phyloP scores from a whole-genome alignment of 2,113 vertebrate species.

The Grus americana region DNA sequence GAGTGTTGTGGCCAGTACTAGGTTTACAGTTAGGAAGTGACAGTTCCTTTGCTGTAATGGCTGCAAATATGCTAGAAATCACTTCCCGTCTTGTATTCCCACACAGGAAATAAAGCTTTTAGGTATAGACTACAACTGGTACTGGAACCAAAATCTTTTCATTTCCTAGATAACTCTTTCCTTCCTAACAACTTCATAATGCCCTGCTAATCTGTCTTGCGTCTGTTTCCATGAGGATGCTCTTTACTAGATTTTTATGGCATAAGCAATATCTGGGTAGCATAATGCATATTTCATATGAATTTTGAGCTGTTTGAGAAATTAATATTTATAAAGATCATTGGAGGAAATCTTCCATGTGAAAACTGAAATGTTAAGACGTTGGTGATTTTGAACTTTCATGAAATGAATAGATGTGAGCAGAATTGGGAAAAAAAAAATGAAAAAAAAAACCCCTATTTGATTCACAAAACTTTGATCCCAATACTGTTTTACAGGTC shows the following conservation, averaged over 20 bases:
- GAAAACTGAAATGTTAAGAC: background rate
- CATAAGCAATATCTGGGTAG: background rate
- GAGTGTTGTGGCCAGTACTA: background rate
- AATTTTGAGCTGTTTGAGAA: background rate
- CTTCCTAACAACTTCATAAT: background rate
- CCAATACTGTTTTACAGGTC: background rate
- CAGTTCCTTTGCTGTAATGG: background rate
- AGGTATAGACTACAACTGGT: background rate
- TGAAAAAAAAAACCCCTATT: background rate
- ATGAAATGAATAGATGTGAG: background rate
- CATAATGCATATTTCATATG: background rate
- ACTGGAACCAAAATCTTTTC: background rate
- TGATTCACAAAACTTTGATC: background rate
- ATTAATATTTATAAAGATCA: conserved; percentile 23
- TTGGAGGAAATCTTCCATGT: background rate
- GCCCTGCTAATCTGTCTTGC: background rate
- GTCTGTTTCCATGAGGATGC: background rate
- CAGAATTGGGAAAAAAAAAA: background rate
- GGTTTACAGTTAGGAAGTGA: background rate
- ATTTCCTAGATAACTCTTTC: background rate
- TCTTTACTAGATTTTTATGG: background rate
- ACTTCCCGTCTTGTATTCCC: background rate
- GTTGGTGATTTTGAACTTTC: background rate
- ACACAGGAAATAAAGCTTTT: background rate
- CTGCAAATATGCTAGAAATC: background rate